phyloP scores from a whole-genome alignment of 2,797 vertebrate species.

The Natrix natrix region DNA sequence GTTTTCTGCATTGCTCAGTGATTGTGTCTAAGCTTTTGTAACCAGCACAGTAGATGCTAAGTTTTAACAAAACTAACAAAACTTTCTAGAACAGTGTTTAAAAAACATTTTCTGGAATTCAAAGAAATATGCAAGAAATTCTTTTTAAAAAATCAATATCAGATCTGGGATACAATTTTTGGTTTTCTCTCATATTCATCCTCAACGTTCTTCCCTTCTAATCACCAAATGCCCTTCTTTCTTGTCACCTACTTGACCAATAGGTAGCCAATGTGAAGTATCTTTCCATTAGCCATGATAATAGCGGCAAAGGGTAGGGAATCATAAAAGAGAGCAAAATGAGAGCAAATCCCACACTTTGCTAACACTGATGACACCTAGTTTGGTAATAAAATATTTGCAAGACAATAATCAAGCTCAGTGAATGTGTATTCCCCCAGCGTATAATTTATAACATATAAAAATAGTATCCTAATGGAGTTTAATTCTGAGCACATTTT shows the following conservation, averaged over 20 bases:
- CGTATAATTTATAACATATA: neutral
- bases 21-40: neutral
- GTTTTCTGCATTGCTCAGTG: neutral
- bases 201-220: neutral
- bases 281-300: neutral
- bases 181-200: neutral
- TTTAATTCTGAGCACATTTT: neutral
- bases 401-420: neutral
- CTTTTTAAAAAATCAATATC: neutral
- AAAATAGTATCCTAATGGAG: neutral
- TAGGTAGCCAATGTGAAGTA: neutral
- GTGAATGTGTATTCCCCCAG: neutral
- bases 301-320: neutral
- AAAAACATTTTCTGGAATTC: neutral
- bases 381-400: neutral
- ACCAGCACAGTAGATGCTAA: neutral
- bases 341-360: neutral
- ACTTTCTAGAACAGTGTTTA: neutral
- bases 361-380: neutral
- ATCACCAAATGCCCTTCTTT: neutral
- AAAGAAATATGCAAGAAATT: neutral
- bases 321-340: neutral
- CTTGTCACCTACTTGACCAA: neutral
- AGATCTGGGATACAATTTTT: neutral
- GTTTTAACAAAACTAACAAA: neutral